These are phyloP conservation scores for Cetonia aurata DNA, from an alignment of 2,888 invertebrate species.

Conservation along the genomic window DNA sequence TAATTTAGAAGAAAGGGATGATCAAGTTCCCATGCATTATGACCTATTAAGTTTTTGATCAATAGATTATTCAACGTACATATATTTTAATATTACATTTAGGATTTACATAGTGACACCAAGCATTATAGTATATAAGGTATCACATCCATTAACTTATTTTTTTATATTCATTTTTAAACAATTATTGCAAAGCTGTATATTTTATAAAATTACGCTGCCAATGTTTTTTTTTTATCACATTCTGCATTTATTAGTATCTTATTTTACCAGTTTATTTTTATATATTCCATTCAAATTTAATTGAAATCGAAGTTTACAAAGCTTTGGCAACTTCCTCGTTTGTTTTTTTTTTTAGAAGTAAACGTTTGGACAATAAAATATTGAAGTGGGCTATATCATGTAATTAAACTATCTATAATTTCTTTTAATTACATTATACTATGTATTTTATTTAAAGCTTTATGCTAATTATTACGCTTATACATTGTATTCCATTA, in stretches of 20 bases:
- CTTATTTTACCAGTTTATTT: conserved; percentile 24
- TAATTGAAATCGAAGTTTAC: neutral
- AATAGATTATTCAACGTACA: conserved; percentile 27
- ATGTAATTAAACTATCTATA: neutral
- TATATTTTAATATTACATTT: conserved; percentile 38
- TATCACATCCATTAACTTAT: neutral
- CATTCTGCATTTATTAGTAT: neutral
- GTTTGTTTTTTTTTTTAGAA: too few relatives aligned
- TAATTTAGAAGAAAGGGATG: conserved; percentile 68
- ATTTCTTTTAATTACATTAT: conserved; percentile 14
- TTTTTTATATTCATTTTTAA: conserved; percentile 25
- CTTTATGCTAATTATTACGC: conserved; percentile 41
- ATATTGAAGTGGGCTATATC: neutral
- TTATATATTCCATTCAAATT: conserved; percentile 3
- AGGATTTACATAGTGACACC: conserved; percentile 30
- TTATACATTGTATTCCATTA: conserved; percentile 41
- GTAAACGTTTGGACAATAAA: neutral
- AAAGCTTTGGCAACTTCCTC: too few relatives aligned
- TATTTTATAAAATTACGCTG: conserved; percentile 1
- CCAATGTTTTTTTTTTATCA: conserved; percentile 5
- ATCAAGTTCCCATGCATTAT: conserved; percentile 8
- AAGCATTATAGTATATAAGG: conserved; percentile 7
- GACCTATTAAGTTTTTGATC: conserved; percentile 18
- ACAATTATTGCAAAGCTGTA: neutral
- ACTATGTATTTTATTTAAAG: neutral